Evolutionary conservation across 2,797 vertebrate genomes (phyloP), one percentile per base, ranked within the genome.

Genomic region (Fistularia tabacaria): DNA sequence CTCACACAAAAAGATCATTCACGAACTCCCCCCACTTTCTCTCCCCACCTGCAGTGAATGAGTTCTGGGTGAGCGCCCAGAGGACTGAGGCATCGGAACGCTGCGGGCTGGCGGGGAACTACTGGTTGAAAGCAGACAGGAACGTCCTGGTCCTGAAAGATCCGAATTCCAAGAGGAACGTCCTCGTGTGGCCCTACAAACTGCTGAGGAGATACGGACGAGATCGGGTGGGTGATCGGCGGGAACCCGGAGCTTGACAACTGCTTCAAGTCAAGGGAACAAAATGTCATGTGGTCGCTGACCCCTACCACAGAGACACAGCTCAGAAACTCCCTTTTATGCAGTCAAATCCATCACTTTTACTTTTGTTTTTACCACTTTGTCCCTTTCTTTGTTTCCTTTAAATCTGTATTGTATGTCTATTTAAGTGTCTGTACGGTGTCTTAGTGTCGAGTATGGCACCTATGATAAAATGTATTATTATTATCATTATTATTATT

Each of bases 141-240:
- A 92, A 97, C 39, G 76, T 77, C 14, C 84, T 99, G 9, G 68
- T 93, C 46, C 85, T 98, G 25, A 90, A 89, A 62, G 93, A 96
- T 8, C 88, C 89, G 0, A 92, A 84, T 77, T 91, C 87, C 0
- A 90, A 92, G 59, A 88, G 82, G 67, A 84, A 83, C 0, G 63
- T 95, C 46, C 88, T 92, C 0, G 81, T 91, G 43, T 99, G 97
- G 97, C 95, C 96, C 10, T 99, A 97, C 74, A 94, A 94, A 76
- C 92, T 99, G 70, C 90, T 99, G 40, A 89, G 97, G 10, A 91
- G 96, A 87, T 99, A 98, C 0, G 97, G 97, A 14, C 87, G 96
- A 43, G 97, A 99, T 76, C 91, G 94, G 92, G 97, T 99, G 59
- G 57, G 91, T 54, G 14, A 10, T 43, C 36, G 10, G 15, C 14